Base-by-base conservation (phyloP, 2,797 vertebrate species). In the Mormyrus hasselquistii region DNA sequence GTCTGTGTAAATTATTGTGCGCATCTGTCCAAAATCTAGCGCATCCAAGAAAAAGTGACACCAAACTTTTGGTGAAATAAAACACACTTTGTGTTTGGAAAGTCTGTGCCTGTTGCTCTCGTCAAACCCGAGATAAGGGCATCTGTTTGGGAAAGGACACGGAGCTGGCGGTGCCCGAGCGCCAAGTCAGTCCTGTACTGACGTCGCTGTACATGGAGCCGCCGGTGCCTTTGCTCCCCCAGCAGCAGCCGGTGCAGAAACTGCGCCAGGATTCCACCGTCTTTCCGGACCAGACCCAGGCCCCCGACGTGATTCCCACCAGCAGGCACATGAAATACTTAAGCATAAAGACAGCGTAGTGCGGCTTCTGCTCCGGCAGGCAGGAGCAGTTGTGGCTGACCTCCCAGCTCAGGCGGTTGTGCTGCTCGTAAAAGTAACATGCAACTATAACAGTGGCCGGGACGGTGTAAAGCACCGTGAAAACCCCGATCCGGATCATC, bases 321-420 rank as follows among this genome's bases (percentile, higher is more conserved):
- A 98, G 95, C 25, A 98, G 96, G 93, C 97, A 98, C 97, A 98
- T 98, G 90, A 99, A 98, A 93, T 99, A 99, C 91, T 98, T 98
- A 47, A 99, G 95, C 98, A 99, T 99, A 92, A 99, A 99, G 89
- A 99, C 97, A 0, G 97, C 97, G 0, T 98, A 99, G 93, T 98
- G 97, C 0, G 97, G 98, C 90, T 97, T 95, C 47, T 95, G 95
- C 92, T 97, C 97, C 0, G 95, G 90, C 90, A 94, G 88, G 91
- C 98, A 99, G 9, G 96, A 95, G 83, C 98, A 99, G 92, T 96
- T 97, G 95, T 97, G 97, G 0, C 97, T 96, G 91, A 95, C 94
- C 91, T 98, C 98, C 98, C 98, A 99, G 90, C 96, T 95, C 3
- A 96, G 96, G 14, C 97, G 94, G 94, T 98, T 96, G 93, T 98